phyloP scores from a whole-genome alignment of 2,113 vertebrate species.

The Gambusia holbrooki region DNA sequence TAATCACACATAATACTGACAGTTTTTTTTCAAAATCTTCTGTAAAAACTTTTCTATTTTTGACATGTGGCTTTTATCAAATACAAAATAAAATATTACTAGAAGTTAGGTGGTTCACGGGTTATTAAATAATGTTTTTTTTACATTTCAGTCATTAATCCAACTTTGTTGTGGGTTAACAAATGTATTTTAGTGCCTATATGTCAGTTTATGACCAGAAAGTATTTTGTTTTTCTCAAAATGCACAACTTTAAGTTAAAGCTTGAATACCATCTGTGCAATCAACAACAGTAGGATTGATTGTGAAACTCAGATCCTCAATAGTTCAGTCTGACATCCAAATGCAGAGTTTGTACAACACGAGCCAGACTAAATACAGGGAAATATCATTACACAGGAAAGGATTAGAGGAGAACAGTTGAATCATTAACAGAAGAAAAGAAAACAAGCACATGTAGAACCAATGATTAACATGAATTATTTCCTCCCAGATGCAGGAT shows the following conservation, averaged over 20 bases:
- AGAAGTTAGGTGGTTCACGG: too few species aligned
- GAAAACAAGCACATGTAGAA: neutral
- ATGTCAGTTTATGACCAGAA: too few species aligned
- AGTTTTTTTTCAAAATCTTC: too few species aligned
- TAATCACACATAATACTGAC: too few species aligned
- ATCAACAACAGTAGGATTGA: neutral
- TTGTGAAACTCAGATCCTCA: neutral
- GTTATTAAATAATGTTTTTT: too few species aligned
- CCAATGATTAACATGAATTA: neutral
- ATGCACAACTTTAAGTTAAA: neutral
- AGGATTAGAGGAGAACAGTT: slow-evolving; percentile 5
- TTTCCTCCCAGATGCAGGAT: slow-evolving; percentile 4
- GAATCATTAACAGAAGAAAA: slow-evolving; percentile 13
- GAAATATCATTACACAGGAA: slow-evolving; percentile 5
- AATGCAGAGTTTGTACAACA: neutral
- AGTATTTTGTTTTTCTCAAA: too few species aligned
- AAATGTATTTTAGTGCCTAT: too few species aligned
- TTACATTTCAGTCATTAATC: too few species aligned
- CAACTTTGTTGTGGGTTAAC: too few species aligned
- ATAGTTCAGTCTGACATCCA: neutral
- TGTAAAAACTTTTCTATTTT: too few species aligned
- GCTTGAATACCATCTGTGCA: neutral
- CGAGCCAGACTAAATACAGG: neutral
- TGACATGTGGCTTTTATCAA: too few species aligned
- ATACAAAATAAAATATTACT: too few species aligned